A percentile compares a stretch with the other conserved stretches of the same genome.
Evolutionary conservation across 2,797 vertebrate genomes (phyloP).

Genomic region (Semotilus atromaculatus): DNA sequence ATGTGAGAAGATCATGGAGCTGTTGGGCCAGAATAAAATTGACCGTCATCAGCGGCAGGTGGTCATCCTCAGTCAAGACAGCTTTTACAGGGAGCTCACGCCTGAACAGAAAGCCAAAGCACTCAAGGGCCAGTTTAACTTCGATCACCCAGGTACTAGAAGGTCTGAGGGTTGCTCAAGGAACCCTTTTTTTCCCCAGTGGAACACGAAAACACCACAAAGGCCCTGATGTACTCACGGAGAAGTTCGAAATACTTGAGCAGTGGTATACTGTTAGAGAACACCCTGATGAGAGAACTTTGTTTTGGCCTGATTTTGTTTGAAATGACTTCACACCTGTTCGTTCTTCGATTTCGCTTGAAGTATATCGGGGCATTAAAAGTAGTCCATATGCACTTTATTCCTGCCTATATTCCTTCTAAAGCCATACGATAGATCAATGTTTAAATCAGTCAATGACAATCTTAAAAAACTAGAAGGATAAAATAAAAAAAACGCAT

Average conservation of each 20-base stretch:
- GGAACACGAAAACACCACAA: neutral
- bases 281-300: too few species aligned
- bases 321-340: too few species aligned
- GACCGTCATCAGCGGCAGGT: slow-evolving; percentile 94
- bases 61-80: slow-evolving; percentile 96
- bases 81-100: slow-evolving; percentile 95
- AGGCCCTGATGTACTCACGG: neutral
- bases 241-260: neutral
- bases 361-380: too few species aligned
- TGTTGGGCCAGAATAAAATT: slow-evolving; percentile 96
- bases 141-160: slow-evolving; percentile 93
- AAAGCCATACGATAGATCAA: too few species aligned
- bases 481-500: too few species aligned
- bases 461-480: too few species aligned
- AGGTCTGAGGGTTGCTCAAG: neutral
- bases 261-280: neutral
- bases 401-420: too few species aligned
- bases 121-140: slow-evolving; percentile 96
- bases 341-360: too few species aligned
- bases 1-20: slow-evolving; percentile 95
- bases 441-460: too few species aligned
- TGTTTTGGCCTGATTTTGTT: too few species aligned
- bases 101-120: slow-evolving; percentile 95
- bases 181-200: neutral
- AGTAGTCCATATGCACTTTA: too few species aligned